phyloP scores from a whole-genome alignment of 2,797 vertebrate species.

The Sciaenops ocellatus region DNA sequence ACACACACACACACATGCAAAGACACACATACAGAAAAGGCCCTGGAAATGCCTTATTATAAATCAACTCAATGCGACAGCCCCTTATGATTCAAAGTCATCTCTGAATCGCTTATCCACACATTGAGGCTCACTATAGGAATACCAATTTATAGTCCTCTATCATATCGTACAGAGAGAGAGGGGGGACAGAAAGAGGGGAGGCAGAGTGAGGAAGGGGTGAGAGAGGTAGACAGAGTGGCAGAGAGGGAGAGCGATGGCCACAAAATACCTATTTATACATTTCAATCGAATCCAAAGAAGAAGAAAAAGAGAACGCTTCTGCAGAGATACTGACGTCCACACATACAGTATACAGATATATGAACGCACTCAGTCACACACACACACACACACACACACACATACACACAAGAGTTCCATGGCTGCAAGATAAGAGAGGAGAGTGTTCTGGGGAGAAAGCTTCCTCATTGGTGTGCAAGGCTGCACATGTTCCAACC shows the following conservation, averaged over 20 bases:
- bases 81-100: conserved; percentile 79
- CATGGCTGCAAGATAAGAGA: conserved; percentile 76
- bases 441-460: conserved; percentile 80
- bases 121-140: conserved; percentile 57
- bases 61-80: conserved; percentile 72
- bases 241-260: neutral
- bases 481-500: conserved; percentile 75
- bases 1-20: conserved; percentile 10
- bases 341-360: conserved; percentile 45
- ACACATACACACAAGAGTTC: conserved; percentile 42
- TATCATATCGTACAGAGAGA: conserved; percentile 54
- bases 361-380: conserved; percentile 46
- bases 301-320: neutral
- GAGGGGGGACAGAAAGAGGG: conserved; percentile 3
- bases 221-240: conserved; percentile 3
- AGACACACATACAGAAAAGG: conserved; percentile 21
- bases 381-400: conserved; percentile 47
- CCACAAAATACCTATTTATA: conserved; percentile 52
- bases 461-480: conserved; percentile 83
- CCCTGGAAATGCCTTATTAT: conserved; percentile 48
- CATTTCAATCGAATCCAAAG: conserved; percentile 44
- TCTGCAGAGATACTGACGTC: conserved; percentile 25
- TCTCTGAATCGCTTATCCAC: conserved; percentile 76
- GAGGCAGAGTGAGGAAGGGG: neutral
- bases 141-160: conserved; percentile 73